Evolutionary conservation across 2,888 invertebrate species (phyloP).

Genomic region (Dasypolia templi): DNA sequence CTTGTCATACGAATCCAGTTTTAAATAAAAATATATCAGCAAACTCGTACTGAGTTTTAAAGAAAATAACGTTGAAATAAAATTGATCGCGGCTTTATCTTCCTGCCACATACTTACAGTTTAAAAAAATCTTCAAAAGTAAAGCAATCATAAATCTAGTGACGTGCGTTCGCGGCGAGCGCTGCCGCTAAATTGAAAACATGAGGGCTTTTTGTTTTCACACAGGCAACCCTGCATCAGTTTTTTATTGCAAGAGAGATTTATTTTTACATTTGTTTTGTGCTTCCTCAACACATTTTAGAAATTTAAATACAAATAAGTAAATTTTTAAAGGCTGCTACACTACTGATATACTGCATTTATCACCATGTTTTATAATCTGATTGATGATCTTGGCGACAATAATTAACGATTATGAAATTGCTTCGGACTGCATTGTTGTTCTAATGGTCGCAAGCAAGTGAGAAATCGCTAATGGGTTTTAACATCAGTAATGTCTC

Average conservation of each 20-base stretch:
- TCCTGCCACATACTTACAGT: slow-evolving; percentile 40
- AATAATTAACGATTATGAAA: neutral
- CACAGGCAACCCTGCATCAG: slow-evolving; percentile 43
- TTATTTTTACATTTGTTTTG: slow-evolving; percentile 55
- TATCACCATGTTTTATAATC: neutral
- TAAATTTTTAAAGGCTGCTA: neutral
- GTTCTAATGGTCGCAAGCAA: neutral
- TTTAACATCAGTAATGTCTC: neutral
- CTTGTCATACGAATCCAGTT: neutral
- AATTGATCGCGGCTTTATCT: slow-evolving; percentile 52
- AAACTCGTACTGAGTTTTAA: slow-evolving; percentile 21
- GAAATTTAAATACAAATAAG: neutral
- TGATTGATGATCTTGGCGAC: neutral
- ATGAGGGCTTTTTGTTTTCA: slow-evolving; percentile 60
- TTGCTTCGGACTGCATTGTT: neutral
- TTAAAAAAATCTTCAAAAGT: slow-evolving; percentile 64
- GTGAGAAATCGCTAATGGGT: neutral
- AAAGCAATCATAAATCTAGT: slow-evolving; percentile 60
- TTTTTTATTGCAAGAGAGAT: slow-evolving; percentile 57
- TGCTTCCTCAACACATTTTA: too few species aligned
- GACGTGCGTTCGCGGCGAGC: slow-evolving; percentile 51
- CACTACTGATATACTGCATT: neutral
- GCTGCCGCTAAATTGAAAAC: slow-evolving; percentile 57
- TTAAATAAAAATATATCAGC: slow-evolving; percentile 2
- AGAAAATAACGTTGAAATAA: slow-evolving; percentile 37